These are phyloP conservation scores for Coremacera marginata DNA, from an alignment of 2,888 invertebrate genomes.

Conservation along the genomic window DNA sequence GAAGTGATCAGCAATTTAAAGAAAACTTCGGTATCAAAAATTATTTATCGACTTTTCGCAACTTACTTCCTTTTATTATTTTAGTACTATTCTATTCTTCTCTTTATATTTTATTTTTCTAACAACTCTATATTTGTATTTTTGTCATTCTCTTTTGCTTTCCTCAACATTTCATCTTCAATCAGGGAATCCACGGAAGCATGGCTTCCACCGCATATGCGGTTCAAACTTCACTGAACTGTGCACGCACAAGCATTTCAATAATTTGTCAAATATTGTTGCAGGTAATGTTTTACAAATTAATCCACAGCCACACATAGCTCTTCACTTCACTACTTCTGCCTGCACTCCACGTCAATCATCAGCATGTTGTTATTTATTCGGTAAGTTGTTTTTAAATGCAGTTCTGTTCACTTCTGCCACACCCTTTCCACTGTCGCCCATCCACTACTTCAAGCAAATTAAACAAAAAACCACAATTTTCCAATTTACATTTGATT, in stretches of 20 bases:
- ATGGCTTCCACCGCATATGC: neutral
- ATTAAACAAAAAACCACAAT: constrained; percentile 54
- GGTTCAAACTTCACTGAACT: neutral
- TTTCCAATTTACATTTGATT: constrained; percentile 53
- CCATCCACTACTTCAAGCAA: constrained; percentile 37
- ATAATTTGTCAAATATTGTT: constrained; percentile 48
- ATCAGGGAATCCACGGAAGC: neutral
- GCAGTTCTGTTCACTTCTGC: constrained; percentile 21
- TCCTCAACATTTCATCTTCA: neutral
- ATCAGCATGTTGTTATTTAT: neutral
- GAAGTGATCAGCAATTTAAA: no score
- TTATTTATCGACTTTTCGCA: no score
- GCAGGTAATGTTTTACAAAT: constrained; percentile 46
- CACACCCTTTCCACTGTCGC: neutral
- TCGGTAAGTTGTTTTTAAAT: constrained; percentile 25
- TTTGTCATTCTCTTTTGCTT: neutral
- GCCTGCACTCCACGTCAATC: neutral
- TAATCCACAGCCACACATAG: constrained; percentile 28
- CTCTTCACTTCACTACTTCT: neutral
- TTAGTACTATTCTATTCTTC: no score
- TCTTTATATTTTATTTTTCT: no score
- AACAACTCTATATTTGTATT: neutral
- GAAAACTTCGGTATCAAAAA: no score
- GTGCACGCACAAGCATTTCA: neutral
- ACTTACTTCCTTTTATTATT: no score